These are phyloP conservation scores for Bombus huntii DNA, from an alignment of 1,140 invertebrate genomes.

Conservation along the genomic window DNA sequence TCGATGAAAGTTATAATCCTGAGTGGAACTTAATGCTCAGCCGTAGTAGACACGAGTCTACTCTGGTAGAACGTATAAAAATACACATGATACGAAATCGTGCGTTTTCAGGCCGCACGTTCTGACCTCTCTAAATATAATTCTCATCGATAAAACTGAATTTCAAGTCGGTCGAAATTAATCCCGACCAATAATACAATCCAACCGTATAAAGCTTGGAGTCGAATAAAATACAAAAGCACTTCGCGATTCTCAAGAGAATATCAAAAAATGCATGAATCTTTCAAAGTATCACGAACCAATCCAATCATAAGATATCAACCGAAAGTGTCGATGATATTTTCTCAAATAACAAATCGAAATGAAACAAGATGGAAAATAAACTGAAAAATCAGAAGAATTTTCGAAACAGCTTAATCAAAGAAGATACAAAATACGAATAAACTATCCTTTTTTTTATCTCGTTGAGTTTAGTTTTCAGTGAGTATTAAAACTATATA, in stretches of 20 bases:
- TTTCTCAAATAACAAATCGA: neutral
- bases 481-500: neutral
- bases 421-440: no score
- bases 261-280: neutral
- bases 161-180: slow-evolving; percentile 23
- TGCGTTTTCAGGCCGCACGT: slow-evolving; percentile 29
- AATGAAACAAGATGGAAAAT: neutral
- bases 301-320: neutral
- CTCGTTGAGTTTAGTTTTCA: neutral
- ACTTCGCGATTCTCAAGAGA: neutral
- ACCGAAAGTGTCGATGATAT: neutral
- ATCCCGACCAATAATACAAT: neutral
- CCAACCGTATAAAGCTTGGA: no score
- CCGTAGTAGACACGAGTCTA: slow-evolving; percentile 23
- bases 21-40: slow-evolving; percentile 18
- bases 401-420: neutral
- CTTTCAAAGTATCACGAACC: neutral
- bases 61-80: slow-evolving; percentile 41
- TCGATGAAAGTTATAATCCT: neutral
- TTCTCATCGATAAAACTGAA: slow-evolving; percentile 33
- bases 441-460: neutral
- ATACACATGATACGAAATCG: slow-evolving; percentile 49
- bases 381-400: neutral
- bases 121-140: slow-evolving; percentile 51
- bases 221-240: neutral